phyloP scores from a whole-genome alignment of 2,888 invertebrate species.

The Palloptera scutellata region DNA sequence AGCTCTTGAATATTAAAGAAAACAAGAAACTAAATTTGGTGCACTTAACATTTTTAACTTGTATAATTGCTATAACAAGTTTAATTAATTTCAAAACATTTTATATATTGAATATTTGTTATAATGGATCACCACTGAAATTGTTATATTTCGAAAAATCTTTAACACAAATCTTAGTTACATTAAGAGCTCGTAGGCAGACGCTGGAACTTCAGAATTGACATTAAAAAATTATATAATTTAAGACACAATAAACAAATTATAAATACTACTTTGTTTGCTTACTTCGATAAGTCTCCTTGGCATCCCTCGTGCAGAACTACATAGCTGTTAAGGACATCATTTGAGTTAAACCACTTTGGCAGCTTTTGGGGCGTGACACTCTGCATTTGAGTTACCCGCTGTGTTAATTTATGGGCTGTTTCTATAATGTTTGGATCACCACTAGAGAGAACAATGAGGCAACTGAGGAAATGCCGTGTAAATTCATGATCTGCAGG shows the following conservation, averaged over 20 bases:
- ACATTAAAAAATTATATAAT: too few species aligned
- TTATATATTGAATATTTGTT: too few species aligned
- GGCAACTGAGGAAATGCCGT: slow-evolving; percentile 84
- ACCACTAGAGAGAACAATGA: slow-evolving; percentile 76
- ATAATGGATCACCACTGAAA: too few species aligned
- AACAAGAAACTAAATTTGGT: slow-evolving; percentile 5
- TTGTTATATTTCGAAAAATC: too few species aligned
- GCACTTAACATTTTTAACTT: too few species aligned
- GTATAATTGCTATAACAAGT: too few species aligned
- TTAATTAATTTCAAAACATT: too few species aligned
- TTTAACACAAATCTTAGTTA: too few species aligned
- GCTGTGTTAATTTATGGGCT: slow-evolving; percentile 81
- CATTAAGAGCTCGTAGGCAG: too few species aligned
- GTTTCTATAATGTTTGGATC: slow-evolving; percentile 83
- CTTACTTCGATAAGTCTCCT: slow-evolving; percentile 77
- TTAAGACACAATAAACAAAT: too few species aligned
- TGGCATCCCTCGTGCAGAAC: slow-evolving; percentile 84
- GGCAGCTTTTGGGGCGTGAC: slow-evolving; percentile 80
- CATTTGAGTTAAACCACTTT: slow-evolving; percentile 80
- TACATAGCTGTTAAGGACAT: slow-evolving; percentile 87
- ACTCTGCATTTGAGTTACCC: slow-evolving; percentile 80
- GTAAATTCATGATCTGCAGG: slow-evolving; percentile 97
- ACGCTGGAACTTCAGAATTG: too few species aligned
- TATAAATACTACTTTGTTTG: slow-evolving; percentile 33
- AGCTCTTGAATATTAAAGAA: slow-evolving; percentile 69